These are phyloP conservation scores for Pycnomerus fuliginosus DNA, from an alignment of 2,888 invertebrate species.

Conservation along the genomic window DNA sequence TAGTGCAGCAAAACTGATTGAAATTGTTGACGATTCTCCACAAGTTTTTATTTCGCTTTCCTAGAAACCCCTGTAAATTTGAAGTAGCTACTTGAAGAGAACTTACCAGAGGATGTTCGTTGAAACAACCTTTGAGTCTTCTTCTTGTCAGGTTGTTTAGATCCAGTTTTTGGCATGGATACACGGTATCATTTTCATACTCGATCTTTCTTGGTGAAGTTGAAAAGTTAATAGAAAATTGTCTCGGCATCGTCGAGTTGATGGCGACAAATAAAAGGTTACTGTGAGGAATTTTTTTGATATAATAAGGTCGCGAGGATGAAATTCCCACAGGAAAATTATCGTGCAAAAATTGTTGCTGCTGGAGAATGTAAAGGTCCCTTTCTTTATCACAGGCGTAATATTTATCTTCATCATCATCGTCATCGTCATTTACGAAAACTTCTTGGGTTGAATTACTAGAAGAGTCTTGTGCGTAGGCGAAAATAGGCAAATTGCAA, in stretches of 20 bases:
- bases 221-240: slow-evolving; percentile 43
- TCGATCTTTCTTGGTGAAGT: slow-evolving; percentile 56
- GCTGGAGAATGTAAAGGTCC: slow-evolving; percentile 40
- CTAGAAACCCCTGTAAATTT: slow-evolving; percentile 36
- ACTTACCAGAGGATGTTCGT: slow-evolving; percentile 69
- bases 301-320: slow-evolving; percentile 61
- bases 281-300: slow-evolving; percentile 72
- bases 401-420: slow-evolving; percentile 19
- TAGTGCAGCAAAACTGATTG: background rate
- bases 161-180: slow-evolving; percentile 75
- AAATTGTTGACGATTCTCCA: slow-evolving; percentile 35
- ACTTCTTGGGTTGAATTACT: no score
- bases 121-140: slow-evolving; percentile 73
- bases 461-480: background rate
- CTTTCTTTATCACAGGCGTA: slow-evolving; percentile 48
- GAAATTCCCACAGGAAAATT: slow-evolving; percentile 14
- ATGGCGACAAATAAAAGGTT: slow-evolving; percentile 78
- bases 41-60: slow-evolving; percentile 55
- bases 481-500: background rate
- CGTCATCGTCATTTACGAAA: slow-evolving; percentile 3
- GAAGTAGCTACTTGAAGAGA: slow-evolving; percentile 2
- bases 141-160: slow-evolving; percentile 68
- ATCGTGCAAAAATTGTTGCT: slow-evolving; percentile 26
- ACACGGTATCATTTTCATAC: slow-evolving; percentile 54
- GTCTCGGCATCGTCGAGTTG: slow-evolving; percentile 47